Conservation (phyloP, 2,797 vertebrate species). For the Poecilia gillii region DNA sequence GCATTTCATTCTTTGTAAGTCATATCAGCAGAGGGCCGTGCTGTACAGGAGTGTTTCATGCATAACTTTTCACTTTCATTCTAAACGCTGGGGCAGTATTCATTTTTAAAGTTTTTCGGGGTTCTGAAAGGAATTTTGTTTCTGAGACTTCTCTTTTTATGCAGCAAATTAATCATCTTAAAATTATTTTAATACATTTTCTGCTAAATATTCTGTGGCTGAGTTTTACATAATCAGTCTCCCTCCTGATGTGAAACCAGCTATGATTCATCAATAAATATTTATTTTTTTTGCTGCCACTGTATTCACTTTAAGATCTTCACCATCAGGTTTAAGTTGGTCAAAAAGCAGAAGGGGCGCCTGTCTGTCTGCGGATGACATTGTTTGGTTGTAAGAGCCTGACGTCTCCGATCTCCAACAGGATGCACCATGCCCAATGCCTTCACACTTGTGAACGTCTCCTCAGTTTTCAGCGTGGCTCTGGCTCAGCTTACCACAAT, state of each 20-base stretch:
- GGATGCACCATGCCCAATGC: conserved; percentile 46
- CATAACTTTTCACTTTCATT: background rate
- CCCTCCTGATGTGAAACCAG: background rate
- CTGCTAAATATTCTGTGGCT: conserved; percentile 8
- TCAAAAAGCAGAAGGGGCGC: conserved; percentile 17
- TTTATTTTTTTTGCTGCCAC: background rate
- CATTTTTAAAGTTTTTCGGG: background rate
- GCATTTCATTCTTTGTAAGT: background rate
- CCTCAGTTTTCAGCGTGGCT: conserved; percentile 57
- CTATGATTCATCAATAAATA: conserved; percentile 1
- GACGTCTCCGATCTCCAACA: conserved; percentile 45
- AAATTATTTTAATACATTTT: background rate
- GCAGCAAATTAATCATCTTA: background rate
- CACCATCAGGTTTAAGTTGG: background rate
- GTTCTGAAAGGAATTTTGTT: background rate
- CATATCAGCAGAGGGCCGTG: background rate
- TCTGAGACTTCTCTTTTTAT: background rate
- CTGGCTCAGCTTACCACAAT: conserved; percentile 61
- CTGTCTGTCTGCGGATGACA: conserved; percentile 23
- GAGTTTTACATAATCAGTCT: conserved; percentile 24
- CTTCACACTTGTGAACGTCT: conserved; percentile 53
- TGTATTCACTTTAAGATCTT: conserved; percentile 11
- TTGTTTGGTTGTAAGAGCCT: conserved; percentile 28
- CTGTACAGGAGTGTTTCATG: background rate
- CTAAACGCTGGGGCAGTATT: background rate